Base-by-base conservation (phyloP, 1,140 invertebrate species). In the Pogonomyrmex barbatus region DNA sequence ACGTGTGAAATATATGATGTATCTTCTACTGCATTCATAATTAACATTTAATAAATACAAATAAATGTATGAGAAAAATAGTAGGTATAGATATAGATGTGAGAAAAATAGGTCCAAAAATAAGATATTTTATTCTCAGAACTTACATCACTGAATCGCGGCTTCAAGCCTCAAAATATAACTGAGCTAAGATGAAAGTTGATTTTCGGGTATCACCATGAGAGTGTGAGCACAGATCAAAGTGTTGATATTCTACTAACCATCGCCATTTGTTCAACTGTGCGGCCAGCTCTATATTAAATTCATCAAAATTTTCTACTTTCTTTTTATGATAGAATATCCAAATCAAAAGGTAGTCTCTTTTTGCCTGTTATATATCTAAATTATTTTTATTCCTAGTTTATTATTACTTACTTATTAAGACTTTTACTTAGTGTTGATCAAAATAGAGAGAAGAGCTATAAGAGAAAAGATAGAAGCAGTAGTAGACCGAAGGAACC, bases 181-280 rank as follows among this genome's bases (percentile, higher is more conserved):
- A 54, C 50, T 3, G 36, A 50, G 50, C 63, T 24, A 10, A 56
- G 39, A 65, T 33, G 30, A 58, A 62, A 30, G 33, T 67, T 62
- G 79, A 10, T 60, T 60, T 86, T 39, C 24, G 58, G 77, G 6
- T n/a, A 58, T 4, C 73, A 67, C 0, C 24, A 4, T 56, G 36
- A 77, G 50, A 85, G 60, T 73, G 58, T 90, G 85, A 36, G 68
- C 71, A 77, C 33, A 58, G 50, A 52, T 60, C 56, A 65, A 86
- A 89, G 82, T 89, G 83, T 76, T 90, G 85, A 91, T 87, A 62
- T 79, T 88, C 78, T 85, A 52, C 36, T 71, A 71, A 81, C 76
- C 52, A 60, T 17, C 24, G 45, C 50, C 36, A 85, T 88, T 76
- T 30, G 52, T 88, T 86, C 36, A 63, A 39, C n/a, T 54, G n/a